phyloP scores from a whole-genome alignment of 2,888 invertebrate genomes.

The Lissocephala sabroskyi region DNA sequence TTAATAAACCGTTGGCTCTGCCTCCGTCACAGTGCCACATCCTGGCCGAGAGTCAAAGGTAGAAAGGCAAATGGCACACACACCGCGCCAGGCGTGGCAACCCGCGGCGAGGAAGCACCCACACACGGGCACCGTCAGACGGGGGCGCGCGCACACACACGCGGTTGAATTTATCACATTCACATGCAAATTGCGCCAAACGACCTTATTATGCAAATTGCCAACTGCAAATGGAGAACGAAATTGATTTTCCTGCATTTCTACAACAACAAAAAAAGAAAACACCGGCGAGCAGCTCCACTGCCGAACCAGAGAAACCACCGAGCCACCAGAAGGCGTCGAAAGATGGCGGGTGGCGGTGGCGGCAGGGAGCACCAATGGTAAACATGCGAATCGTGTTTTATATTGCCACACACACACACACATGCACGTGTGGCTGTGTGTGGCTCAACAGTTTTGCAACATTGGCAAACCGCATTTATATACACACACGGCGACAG shows the following conservation, averaged over 20 bases:
- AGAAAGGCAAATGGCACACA: slow-evolving; percentile 17
- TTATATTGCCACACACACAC: too few species aligned
- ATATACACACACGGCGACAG: too few species aligned
- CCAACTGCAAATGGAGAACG: slow-evolving; percentile 72
- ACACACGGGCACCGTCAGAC: background rate
- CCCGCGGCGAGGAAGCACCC: background rate
- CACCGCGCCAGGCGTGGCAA: background rate
- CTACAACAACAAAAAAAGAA: slow-evolving; percentile 39
- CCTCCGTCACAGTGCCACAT: slow-evolving; percentile 28
- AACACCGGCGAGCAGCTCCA: too few species aligned
- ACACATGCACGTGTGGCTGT: slow-evolving; percentile 21
- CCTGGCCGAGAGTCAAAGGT: slow-evolving; percentile 10
- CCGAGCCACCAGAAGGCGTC: too few species aligned
- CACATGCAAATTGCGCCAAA: slow-evolving; percentile 72
- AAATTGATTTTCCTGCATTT: slow-evolving; percentile 71
- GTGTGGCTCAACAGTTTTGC: slow-evolving; percentile 55
- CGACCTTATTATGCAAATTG: slow-evolving; percentile 73
- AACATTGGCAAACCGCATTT: slow-evolving; percentile 43
- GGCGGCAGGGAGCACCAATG: slow-evolving; percentile 8
- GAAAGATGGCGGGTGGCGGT: slow-evolving; percentile 4
- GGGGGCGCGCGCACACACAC: slow-evolving; percentile 16
- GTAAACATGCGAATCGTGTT: too few species aligned
- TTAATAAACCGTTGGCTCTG: slow-evolving; percentile 50
- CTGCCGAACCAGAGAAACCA: slow-evolving; percentile 1
- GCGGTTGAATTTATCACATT: slow-evolving; percentile 69